Evolutionary conservation across 2,888 invertebrate genomes (phyloP), one percentile per base, ranked within the genome.

Genomic region (Drosophila hamatofila): DNA sequence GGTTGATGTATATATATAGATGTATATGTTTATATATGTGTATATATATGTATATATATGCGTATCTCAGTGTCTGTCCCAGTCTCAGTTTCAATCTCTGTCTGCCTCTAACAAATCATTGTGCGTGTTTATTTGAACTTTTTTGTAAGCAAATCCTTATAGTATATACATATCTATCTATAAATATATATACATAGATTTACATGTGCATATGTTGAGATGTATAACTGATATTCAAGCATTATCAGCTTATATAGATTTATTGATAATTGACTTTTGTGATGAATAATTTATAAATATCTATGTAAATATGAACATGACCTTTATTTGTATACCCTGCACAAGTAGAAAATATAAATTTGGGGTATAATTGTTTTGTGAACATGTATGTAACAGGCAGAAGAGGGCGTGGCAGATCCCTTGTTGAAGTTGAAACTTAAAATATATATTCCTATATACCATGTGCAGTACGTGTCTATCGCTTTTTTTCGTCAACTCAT

Each of bases 241-340:
- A 14, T 30, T 51, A 51, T 33, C 33, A 3, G 33, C 33, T 21
- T 33, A 39, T 18, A 54, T 54, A 18, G 3, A 54, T 52, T 35
- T 37, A 33, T 52, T 37, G 49, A 49, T 30, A 49, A 18, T 49
- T 49, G 18, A 49, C 49, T 49, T 49, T 30, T 7, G 7, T 18
- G 18, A 30, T 49, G 48, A 33, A 33, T 49, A 33, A 33, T 49
- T 14, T 12, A 25, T 54, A 30, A 30, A 16, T 41, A 52, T 33
- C 7, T 8, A 30, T 12, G 11, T 30, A 12, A 30, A 30, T 30
- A 12, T 30, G 30, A 30, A 30, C 18, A 30, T 49, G 49, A 18
- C 30, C 18, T 49, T 49, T 30, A n/a, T 7, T 12, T 30, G 3
- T 14, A 49, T 33, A 21, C 21, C 49, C 30, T 48, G 30, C 7